These are phyloP conservation scores for Hafferia zeledoni DNA, from an alignment of 2,797 vertebrate genomes.

Conservation along the genomic window DNA sequence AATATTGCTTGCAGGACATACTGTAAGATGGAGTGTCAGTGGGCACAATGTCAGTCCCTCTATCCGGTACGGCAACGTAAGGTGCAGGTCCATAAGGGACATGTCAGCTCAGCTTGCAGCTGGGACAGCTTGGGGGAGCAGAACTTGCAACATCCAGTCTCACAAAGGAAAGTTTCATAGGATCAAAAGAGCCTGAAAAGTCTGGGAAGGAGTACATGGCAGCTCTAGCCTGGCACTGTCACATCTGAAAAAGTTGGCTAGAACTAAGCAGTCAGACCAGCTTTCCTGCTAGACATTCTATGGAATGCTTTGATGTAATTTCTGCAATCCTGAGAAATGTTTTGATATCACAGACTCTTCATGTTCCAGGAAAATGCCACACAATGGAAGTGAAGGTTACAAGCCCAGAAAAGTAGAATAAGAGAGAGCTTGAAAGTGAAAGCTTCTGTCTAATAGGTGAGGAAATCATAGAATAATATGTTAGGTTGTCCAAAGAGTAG, in stretches of 20 bases:
- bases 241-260: not conserved
- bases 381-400: not conserved
- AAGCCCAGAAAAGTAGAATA: not conserved
- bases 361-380: not conserved
- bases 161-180: not conserved
- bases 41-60: not conserved
- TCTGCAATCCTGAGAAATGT: not conserved
- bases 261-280: not conserved
- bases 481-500: not conserved
- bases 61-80: fast-evolving
- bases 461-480: not conserved
- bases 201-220: not conserved
- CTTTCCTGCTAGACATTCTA: slow-evolving; percentile 8
- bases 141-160: not conserved
- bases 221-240: not conserved
- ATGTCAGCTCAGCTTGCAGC: not conserved
- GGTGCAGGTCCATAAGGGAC: not conserved
- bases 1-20: fast-evolving
- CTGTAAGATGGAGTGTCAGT: fast-evolving
- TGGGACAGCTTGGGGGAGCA: fast-evolving
- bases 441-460: not conserved
- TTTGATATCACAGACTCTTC: not conserved
- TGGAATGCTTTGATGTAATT: not conserved
- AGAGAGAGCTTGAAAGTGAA: not conserved
- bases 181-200: not conserved